Evolutionary conservation across 2,797 vertebrate species (phyloP).

Genomic region (Amphiprion clarkii): DNA sequence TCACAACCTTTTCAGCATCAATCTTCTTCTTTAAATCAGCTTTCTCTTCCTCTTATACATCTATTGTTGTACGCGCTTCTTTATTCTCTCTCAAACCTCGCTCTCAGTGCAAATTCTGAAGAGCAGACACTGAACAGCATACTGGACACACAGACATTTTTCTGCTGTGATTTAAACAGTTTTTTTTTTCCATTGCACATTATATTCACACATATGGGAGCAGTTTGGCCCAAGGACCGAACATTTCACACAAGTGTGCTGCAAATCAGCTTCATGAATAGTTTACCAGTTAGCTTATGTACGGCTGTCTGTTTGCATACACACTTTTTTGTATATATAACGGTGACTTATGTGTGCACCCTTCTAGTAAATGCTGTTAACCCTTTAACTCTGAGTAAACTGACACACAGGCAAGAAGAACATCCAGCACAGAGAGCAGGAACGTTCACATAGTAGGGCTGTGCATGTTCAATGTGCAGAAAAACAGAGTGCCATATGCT

Average conservation of each 20-base stretch:
- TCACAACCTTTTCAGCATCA: slow-evolving; percentile 25
- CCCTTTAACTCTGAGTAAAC: slow-evolving; percentile 51
- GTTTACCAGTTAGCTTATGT: slow-evolving; percentile 15
- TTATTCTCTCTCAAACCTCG: background rate
- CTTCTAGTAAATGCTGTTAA: slow-evolving; percentile 33
- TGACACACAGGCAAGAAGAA: slow-evolving; percentile 42
- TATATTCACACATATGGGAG: slow-evolving; percentile 19
- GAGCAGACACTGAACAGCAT: slow-evolving; percentile 10
- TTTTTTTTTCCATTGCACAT: slow-evolving; percentile 6
- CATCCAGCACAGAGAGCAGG: slow-evolving; percentile 25
- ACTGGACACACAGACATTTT: slow-evolving; percentile 6
- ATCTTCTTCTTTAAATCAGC: slow-evolving; percentile 42
- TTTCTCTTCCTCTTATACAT: slow-evolving; percentile 6
- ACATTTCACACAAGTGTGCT: slow-evolving; percentile 30
- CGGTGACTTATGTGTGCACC: background rate
- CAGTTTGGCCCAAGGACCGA: slow-evolving; percentile 24
- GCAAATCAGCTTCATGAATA: slow-evolving; percentile 20
- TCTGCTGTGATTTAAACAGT: slow-evolving; percentile 26
- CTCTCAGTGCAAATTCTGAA: slow-evolving; percentile 17
- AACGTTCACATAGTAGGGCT: slow-evolving; percentile 23
- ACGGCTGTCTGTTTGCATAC: slow-evolving; percentile 17
- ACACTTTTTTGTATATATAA: slow-evolving; percentile 32
- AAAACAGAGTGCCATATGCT: background rate
- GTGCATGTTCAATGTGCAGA: background rate
- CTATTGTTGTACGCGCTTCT: background rate